phyloP scores from a whole-genome alignment of 2,888 invertebrate species.

The Drosophila dives region DNA sequence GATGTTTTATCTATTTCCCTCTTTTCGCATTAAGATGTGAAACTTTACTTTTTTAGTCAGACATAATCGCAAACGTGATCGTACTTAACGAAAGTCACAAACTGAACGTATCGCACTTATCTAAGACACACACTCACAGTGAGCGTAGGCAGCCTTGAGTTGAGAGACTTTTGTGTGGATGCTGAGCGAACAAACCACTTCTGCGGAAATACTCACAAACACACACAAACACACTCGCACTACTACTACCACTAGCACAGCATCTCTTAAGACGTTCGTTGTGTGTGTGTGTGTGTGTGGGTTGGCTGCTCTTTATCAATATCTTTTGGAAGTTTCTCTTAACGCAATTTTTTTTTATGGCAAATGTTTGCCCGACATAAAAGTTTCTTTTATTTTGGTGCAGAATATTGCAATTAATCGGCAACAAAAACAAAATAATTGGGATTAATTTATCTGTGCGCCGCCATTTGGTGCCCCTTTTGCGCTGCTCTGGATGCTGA shows the following conservation, averaged over 20 bases:
- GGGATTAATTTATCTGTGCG: conserved; percentile 11
- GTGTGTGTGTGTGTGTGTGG: conserved; percentile 11
- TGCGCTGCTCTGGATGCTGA: conserved; percentile 48
- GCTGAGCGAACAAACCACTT: conserved; percentile 11
- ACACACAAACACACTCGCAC: not conserved
- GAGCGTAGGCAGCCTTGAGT: not conserved
- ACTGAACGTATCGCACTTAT: not conserved
- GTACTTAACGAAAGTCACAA: not conserved
- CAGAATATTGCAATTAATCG: conserved; percentile 3
- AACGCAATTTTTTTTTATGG: conserved; percentile 1
- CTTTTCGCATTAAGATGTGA: not conserved
- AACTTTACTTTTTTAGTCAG: conserved; percentile 11
- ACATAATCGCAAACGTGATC: not conserved
- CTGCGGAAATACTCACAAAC: conserved; percentile 8
- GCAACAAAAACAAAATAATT: conserved; percentile 2
- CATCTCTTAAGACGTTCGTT: conserved; percentile 17
- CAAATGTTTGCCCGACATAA: not conserved
- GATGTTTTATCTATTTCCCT: not conserved
- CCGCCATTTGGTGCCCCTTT: not conserved
- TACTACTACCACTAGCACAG: conserved; percentile 4
- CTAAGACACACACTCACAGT: not conserved
- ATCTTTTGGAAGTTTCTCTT: conserved; percentile 14
- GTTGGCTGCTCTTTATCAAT: conserved; percentile 11
- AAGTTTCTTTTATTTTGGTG: not conserved
- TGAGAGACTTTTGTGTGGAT: conserved; percentile 16